A percentile compares a stretch with the other conserved stretches of the same genome.
phyloP scores from a whole-genome alignment of 2,113 vertebrate genomes.

The Prolemur simus region DNA sequence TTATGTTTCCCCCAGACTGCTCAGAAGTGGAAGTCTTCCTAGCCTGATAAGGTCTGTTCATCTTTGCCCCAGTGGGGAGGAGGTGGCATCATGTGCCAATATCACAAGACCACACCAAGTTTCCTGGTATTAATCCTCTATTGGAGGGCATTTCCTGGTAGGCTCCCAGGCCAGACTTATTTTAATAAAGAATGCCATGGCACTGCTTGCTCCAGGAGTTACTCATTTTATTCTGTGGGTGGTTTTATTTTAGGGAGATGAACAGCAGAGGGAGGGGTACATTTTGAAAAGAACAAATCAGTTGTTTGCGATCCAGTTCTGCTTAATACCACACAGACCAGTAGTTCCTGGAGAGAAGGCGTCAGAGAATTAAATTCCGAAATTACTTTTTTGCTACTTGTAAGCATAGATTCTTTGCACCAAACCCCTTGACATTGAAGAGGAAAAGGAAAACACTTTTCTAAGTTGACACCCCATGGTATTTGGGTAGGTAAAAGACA shows the following conservation, averaged over 20 bases:
- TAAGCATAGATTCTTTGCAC: background rate
- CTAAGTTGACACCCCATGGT: background rate
- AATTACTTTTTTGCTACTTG: background rate
- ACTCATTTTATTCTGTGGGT: slow-evolving; percentile 57
- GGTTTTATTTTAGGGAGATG: slow-evolving; percentile 62
- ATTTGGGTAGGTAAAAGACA: background rate
- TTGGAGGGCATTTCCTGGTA: slow-evolving; percentile 57
- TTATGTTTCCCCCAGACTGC: background rate
- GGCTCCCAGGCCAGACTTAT: slow-evolving; percentile 25
- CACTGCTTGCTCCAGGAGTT: slow-evolving; percentile 48
- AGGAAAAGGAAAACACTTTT: slow-evolving; percentile 9
- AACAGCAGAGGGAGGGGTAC: slow-evolving; percentile 31
- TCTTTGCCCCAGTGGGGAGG: background rate
- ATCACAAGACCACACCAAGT: slow-evolving; percentile 31
- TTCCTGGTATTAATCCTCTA: slow-evolving; percentile 56
- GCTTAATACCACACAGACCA: background rate
- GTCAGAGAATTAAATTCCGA: slow-evolving; percentile 61
- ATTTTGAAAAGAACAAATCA: slow-evolving; percentile 45
- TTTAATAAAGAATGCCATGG: background rate
- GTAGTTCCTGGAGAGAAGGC: slow-evolving; percentile 66
- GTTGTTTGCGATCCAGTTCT: slow-evolving; percentile 31
- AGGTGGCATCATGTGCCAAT: background rate
- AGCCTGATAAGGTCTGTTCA: slow-evolving; percentile 41
- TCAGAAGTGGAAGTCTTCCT: background rate
- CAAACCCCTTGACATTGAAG: background rate